A percentile compares a stretch with the other conserved stretches of the same genome.
These are phyloP conservation scores for Altica lythri DNA, from an alignment of 2,888 invertebrate species.

Conservation along the genomic window DNA sequence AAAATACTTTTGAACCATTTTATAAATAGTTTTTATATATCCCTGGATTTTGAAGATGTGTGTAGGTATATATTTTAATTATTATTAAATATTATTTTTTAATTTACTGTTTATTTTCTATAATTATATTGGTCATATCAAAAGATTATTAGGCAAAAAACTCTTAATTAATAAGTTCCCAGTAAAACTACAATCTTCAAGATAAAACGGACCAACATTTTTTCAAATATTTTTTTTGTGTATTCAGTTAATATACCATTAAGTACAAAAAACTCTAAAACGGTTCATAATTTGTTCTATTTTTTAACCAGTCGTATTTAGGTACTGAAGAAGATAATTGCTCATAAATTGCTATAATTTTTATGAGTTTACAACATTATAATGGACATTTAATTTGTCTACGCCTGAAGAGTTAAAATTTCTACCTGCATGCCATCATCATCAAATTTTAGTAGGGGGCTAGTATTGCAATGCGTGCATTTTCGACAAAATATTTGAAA, in stretches of 20 bases:
- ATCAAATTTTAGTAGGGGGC: slow-evolving; percentile 6
- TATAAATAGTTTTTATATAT: too few relatives aligned
- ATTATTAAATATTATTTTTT: too few relatives aligned
- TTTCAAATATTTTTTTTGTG: slow-evolving; percentile 1
- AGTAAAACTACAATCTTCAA: too few relatives aligned
- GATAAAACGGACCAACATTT: too few relatives aligned
- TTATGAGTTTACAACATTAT: slow-evolving; percentile 50
- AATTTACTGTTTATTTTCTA: too few relatives aligned
- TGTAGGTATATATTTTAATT: too few relatives aligned
- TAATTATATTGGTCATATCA: too few relatives aligned
- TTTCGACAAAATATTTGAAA: too few relatives aligned
- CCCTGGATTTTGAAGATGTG: too few relatives aligned
- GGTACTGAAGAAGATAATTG: slow-evolving; percentile 42
- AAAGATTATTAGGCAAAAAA: too few relatives aligned
- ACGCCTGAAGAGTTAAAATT: slow-evolving; percentile 34
- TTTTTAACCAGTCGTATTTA: slow-evolving; percentile 27
- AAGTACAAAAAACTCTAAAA: slow-evolving; percentile 15
- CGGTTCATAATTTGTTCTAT: slow-evolving; percentile 15
- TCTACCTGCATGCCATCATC: slow-evolving; percentile 37
- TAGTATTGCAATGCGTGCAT: slow-evolving; percentile 7
- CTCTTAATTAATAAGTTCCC: too few relatives aligned
- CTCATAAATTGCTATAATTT: slow-evolving; percentile 50
- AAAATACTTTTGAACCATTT: too few relatives aligned
- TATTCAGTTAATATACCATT: slow-evolving; percentile 17
- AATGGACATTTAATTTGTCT: slow-evolving; percentile 50